Evolutionary conservation across 2,888 invertebrate genomes (phyloP), one percentile per base, ranked within the genome.

Genomic region (Zootermopsis nevadensis): DNA sequence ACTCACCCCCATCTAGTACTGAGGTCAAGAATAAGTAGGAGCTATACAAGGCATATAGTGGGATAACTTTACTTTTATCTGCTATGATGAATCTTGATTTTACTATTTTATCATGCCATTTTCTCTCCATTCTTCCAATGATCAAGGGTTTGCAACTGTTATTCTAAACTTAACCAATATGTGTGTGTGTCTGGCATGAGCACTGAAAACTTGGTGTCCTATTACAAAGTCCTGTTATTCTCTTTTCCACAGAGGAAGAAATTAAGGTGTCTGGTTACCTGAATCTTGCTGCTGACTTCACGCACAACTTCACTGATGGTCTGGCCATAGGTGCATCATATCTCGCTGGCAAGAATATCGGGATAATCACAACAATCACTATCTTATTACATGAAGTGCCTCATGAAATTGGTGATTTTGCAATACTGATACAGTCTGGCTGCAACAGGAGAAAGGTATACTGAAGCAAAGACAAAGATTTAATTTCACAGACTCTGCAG

Each of bases 401-500:
- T 55, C 99, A 99, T 91, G 99, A 99, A 91, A 99, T 99, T 88
- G 99, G 99, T 66, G 99, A 99, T 90, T 99, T 98, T 92, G 99
- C 99, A 24, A 99, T 99, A 89, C 93, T 99, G 82, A 94, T 99
- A 83, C 98, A 99, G 89, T 98, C 99, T 77, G 99, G 99, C 35
- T 99, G 98, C 88, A 95, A 96, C 15, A 94, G 96, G 86, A 94
- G 92, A 88, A 98, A 98, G 91, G 94, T 93, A 60, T 27, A 60
- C n/a, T 60, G 0, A 60, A 60, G n/a, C 12, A 8, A 60, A 60
- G 7, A 60, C 27, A 60, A 38, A 4, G 10, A 38, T 4, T 83
- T 77, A 22, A 2, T 8, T 53, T 42, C 30, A 30, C 42, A 30
- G 10, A 27, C 3, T 77, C 22, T 10, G 48, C 35, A 15, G n/a